A percentile compares a stretch with the other conserved stretches of the same genome.
phyloP scores from a whole-genome alignment of 2,113 vertebrate genomes.

The Semnornis frantzii region DNA sequence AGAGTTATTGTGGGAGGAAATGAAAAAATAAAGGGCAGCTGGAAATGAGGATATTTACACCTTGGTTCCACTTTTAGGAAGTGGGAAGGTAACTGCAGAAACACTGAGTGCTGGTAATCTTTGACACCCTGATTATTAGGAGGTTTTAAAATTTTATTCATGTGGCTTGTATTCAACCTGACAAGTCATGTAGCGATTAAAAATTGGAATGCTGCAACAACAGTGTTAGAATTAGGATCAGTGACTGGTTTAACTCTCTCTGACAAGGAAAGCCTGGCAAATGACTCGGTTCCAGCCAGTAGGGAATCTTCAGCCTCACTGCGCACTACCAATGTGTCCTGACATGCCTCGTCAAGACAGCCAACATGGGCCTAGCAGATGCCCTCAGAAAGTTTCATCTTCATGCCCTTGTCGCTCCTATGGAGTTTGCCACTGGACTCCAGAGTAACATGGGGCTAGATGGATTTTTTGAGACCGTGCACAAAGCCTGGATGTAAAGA shows the following conservation, averaged over 20 bases:
- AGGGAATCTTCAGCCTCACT: conserved; percentile 92
- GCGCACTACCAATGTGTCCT: conserved; percentile 83
- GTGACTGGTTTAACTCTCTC: conserved; percentile 90
- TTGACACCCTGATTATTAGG: conserved; percentile 83
- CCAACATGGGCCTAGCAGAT: conserved; percentile 70
- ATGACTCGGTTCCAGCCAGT: conserved; percentile 86
- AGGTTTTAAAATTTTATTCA: conserved; percentile 84
- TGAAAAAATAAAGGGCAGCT: neutral
- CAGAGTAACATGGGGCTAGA: neutral
- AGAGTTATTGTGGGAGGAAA: neutral
- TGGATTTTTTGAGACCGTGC: neutral
- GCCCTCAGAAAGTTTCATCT: conserved; percentile 44
- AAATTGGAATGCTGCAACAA: conserved; percentile 97
- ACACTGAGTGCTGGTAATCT: conserved; percentile 55
- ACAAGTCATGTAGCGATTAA: conserved; percentile 96
- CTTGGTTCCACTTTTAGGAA: conserved; percentile 21
- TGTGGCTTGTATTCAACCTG: conserved; percentile 88
- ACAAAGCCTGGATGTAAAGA: neutral
- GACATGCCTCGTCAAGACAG: conserved; percentile 80
- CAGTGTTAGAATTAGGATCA: conserved; percentile 95
- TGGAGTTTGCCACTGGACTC: neutral
- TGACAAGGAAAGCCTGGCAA: conserved; percentile 95
- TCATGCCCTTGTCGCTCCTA: conserved; percentile 16
- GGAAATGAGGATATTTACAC: neutral
- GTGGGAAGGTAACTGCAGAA: conserved; percentile 11